Conservation (phyloP, 2,797 vertebrate species). For the Argya squamiceps region DNA sequence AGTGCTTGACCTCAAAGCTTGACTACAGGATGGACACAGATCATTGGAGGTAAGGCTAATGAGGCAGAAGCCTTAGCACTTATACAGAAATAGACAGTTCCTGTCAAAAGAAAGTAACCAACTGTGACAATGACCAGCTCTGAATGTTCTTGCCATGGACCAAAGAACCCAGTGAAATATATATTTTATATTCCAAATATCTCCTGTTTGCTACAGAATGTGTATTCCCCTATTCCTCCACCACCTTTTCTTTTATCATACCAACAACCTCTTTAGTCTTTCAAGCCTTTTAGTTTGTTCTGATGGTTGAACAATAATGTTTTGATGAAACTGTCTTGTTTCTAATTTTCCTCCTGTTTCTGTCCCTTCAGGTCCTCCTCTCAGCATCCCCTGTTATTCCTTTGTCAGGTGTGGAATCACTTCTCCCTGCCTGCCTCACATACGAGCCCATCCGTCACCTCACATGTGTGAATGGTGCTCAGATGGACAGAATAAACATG, state of each 20-base stretch:
- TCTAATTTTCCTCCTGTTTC: not conserved
- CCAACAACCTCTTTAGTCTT: not conserved
- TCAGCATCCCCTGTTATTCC: not conserved
- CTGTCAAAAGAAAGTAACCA: conserved; percentile 12
- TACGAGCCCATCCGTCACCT: rapidly evolving
- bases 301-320: not conserved
- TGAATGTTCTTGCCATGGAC: not conserved
- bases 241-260: not conserved
- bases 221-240: not conserved
- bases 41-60: not conserved
- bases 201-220: not conserved
- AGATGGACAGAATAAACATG: not conserved
- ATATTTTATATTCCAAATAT: not conserved
- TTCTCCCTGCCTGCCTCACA: not conserved
- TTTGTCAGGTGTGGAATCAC: not conserved
- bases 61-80: not conserved
- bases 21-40: not conserved
- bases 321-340: not conserved
- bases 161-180: not conserved
- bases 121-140: not conserved
- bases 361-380: not conserved
- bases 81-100: not conserved
- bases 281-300: not conserved
- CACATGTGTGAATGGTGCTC: rapidly evolving
- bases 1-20: not conserved